Evolutionary conservation across 2,888 invertebrate species (phyloP), one percentile per base, ranked within the genome.

Genomic region (Eupelmus urozonus): DNA sequence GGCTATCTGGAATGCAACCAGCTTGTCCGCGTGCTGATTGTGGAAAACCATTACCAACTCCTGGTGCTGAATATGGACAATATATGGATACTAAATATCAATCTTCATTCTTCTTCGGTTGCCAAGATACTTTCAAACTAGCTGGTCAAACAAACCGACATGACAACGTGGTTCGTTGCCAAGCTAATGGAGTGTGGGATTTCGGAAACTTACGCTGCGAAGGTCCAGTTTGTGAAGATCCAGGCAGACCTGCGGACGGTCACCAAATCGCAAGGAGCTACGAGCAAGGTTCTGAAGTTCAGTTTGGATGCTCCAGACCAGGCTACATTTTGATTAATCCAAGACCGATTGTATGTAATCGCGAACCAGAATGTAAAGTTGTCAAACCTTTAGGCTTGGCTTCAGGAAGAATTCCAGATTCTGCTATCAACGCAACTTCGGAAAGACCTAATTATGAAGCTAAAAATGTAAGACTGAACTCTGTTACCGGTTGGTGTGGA

Each of bases 401-500:
- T 1, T 97, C 97, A 2, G 98, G 98, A 78, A 93, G 93, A 86
- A 98, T 98, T 82, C 98, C 98, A 0, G 98, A 98, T 87, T 95
- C 96, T 0, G 97, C 98, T 1, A 98, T 98, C 72, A 98, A 98
- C 87, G 97, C 97, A 0, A 98, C 98, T 0, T 97, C 97, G 13
- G 97, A 97, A 90, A 92, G 96, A 86, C 96, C 96, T 27, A 97
- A 97, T 86, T 97, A 97, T 87, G 97, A 97, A 92, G 96, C 97
- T 0, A 94, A 92, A 88, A 97, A 97, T 87, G 94, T 97, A 13
- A 92, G 97, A 40, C 91, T 98, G 45, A 97, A 97, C 88, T 97
- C 97, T 0, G 97, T 97, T 2, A 97, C 97, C 60, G 97, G 97
- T 20, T 98, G 97, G 97, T 97, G 97, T 90, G 97, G 97, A n/a